Evolutionary conservation across 2,888 invertebrate genomes (phyloP).

Genomic region (Resseliella maxima): DNA sequence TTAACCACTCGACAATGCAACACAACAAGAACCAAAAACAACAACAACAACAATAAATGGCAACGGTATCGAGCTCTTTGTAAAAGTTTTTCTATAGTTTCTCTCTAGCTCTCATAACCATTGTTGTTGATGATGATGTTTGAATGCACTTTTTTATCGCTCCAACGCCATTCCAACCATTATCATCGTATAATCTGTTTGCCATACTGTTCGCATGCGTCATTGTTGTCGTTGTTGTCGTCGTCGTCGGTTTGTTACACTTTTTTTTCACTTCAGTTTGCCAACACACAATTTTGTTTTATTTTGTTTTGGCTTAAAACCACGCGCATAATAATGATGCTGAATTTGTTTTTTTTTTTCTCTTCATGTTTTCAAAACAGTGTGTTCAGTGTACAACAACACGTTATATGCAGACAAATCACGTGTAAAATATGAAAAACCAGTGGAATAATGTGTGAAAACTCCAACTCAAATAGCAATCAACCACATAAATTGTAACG

Average conservation of each 20-base stretch:
- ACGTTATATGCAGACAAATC: conserved; percentile 50
- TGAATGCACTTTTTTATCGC: conserved; percentile 49
- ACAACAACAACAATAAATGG: background rate
- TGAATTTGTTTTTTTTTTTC: background rate
- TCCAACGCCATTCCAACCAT: conserved; percentile 38
- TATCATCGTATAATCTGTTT: conserved; percentile 45
- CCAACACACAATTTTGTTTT: background rate
- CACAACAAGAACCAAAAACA: background rate
- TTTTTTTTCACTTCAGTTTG: background rate
- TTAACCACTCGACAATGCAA: background rate
- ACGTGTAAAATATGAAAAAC: conserved; percentile 51
- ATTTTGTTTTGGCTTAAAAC: background rate
- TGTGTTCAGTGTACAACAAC: background rate
- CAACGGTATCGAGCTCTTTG: background rate
- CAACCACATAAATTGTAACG: conserved; percentile 7
- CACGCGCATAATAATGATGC: conserved; percentile 25
- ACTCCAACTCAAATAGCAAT: conserved; percentile 41
- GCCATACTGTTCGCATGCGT: conserved; percentile 22
- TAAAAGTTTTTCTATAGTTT: conserved; percentile 2
- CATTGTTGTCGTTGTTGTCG: too few species aligned
- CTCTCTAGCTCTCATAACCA: background rate
- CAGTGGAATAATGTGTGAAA: conserved; percentile 34
- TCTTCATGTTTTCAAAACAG: background rate
- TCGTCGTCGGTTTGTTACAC: too few species aligned
- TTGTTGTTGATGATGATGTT: conserved; percentile 49